Evolutionary conservation across 2,888 invertebrate species (phyloP), one percentile per base, ranked within the genome.

Genomic region (Drosophila cognata): DNA sequence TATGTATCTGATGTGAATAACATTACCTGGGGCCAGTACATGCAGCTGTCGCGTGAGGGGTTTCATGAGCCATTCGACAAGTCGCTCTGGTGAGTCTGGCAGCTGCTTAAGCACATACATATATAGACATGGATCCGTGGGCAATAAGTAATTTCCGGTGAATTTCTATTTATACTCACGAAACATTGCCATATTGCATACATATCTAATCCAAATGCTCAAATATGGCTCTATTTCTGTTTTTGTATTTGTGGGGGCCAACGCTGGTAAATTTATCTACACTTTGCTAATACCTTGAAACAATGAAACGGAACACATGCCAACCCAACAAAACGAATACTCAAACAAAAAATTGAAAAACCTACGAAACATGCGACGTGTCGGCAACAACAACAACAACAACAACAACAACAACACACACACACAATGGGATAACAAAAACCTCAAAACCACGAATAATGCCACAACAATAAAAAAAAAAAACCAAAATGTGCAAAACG

Each of bases 31-130:
- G 93, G 93, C 62, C 85, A 92, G 77, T 93, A 93, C 70, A 93
- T 93, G 93, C 79, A 91, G n/a, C 85, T 93, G 77, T 89, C 93
- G 55, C 92, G 92, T 65, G 79, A 90, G 71, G 93, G 93, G 74
- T 93, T 92, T 74, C 92, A 93, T 75, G 93, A 93, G 69, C 93
- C 93, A 57, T 93, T 93, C 81, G 93, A 93, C 82, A 93, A 93
- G 82, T 86, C 91, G 68, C 88, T 93, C 62, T 93, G 93, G 93
- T 93, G 88, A 92, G 92, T 89, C 48, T 13, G 6, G 2, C n/a
- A 57, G 33, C 53, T 38, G 28, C 29, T 28, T 55, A 51, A 33
- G 16, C 41, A 13, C 35, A 25, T 38, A 46, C 31, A 36, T 41
- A 18, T n/a, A n/a, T 46, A 21, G 43, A 55, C 51, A 62, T n/a